These are phyloP conservation scores for Drosophila serrata DNA, from an alignment of 1,140 invertebrate species.

Conservation along the genomic window DNA sequence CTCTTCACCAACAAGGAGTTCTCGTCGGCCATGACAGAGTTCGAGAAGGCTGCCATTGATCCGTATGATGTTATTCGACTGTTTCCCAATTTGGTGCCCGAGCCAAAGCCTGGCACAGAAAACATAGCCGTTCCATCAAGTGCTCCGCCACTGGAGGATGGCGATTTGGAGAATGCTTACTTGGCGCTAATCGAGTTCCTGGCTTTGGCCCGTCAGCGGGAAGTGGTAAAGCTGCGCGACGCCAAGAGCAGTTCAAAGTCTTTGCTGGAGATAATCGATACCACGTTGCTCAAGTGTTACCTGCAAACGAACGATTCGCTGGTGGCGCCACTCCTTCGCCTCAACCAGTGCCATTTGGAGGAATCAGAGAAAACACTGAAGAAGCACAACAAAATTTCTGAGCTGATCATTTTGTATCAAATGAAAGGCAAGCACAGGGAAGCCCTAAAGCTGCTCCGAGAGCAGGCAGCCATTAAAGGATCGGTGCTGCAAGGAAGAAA, in stretches of 20 bases:
- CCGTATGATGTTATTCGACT: constrained; percentile 97
- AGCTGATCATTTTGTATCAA: constrained; percentile 98
- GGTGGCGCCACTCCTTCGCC: constrained; percentile 94
- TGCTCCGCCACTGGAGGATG: constrained; percentile 89
- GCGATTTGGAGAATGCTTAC: constrained; percentile 95
- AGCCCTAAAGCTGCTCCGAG: constrained; percentile 94
- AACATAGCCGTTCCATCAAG: constrained; percentile 86
- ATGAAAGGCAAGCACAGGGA: constrained; percentile 96
- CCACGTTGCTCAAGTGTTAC: constrained; percentile 98
- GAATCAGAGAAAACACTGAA: constrained; percentile 96
- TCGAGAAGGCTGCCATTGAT: constrained; percentile 95
- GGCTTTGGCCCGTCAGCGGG: constrained; percentile 89
- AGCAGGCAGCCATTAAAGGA: constrained; percentile 90
- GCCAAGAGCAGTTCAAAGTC: constrained; percentile 86
- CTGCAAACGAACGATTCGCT: constrained; percentile 98
- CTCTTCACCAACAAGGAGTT: constrained; percentile 95
- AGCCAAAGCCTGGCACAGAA: constrained; percentile 85
- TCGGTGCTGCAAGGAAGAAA: constrained; percentile 93
- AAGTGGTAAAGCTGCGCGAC: constrained; percentile 77
- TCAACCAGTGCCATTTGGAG: constrained; percentile 98
- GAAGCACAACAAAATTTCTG: constrained; percentile 94
- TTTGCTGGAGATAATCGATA: constrained; percentile 97
- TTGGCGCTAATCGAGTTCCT: constrained; percentile 96
- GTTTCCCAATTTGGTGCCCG: constrained; percentile 94
- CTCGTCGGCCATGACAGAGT: constrained; percentile 95